Evolutionary conservation across 2,113 vertebrate genomes (phyloP).

Genomic region (Barnardius zonarius): DNA sequence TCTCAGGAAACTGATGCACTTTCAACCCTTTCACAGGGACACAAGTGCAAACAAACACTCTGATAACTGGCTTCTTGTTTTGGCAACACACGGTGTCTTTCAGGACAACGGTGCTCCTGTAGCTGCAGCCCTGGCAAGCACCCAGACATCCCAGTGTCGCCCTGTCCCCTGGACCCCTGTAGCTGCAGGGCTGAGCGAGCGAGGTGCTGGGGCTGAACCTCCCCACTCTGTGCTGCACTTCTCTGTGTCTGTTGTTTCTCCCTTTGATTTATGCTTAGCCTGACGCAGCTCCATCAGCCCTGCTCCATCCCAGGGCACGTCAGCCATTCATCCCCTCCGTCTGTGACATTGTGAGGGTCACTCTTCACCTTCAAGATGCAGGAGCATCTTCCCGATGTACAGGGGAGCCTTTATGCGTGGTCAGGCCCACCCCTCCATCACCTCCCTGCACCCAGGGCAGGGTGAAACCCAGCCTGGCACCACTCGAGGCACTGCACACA

Average conservation of each 20-base stretch:
- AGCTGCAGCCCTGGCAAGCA: background rate
- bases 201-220: background rate
- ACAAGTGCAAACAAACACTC: background rate
- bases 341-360: background rate
- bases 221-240: background rate
- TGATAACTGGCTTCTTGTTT: background rate
- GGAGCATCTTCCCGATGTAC: background rate
- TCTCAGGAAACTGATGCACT: background rate
- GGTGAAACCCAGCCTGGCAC: background rate
- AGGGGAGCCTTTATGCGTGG: accelerated
- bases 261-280: background rate
- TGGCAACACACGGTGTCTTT: background rate
- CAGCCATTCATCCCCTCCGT: accelerated
- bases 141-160: accelerated
- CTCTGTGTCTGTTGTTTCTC: background rate
- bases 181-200: background rate
- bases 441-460: background rate
- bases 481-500: accelerated
- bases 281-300: background rate
- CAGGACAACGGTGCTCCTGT: background rate
- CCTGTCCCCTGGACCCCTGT: background rate
- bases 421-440: accelerated
- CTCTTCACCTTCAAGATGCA: background rate
- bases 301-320: background rate
- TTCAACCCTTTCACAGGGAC: background rate